Percentiles rank a stretch among this genome's conserved stretches.
Evolutionary conservation across 2,888 invertebrate species (phyloP).

Genomic region (Metellina segmentata): DNA sequence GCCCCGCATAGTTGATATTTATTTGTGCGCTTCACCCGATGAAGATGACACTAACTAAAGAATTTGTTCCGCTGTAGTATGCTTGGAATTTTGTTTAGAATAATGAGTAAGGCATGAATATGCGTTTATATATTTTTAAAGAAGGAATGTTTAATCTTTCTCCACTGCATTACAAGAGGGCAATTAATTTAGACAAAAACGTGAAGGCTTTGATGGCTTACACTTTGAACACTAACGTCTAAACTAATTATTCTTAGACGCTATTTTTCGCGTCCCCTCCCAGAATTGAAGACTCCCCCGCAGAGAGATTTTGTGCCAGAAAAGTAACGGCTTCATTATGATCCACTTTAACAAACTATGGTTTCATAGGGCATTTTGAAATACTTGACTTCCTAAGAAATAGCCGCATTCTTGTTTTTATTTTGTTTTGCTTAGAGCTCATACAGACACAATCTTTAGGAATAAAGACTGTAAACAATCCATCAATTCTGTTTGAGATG

Average conservation of each 20-base stretch:
- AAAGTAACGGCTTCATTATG: neutral
- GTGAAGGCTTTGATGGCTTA: slow-evolving; percentile 32
- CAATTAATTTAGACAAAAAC: slow-evolving; percentile 59
- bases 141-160: slow-evolving; percentile 42
- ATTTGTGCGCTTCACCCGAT: neutral
- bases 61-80: slow-evolving; percentile 18
- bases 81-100: slow-evolving; percentile 45
- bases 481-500: no score
- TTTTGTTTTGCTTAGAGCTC: no score
- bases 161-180: slow-evolving; percentile 28
- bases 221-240: slow-evolving; percentile 1
- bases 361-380: neutral
- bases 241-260: neutral
- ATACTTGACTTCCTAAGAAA: no score
- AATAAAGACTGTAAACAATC: no score
- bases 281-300: neutral
- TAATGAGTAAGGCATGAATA: neutral
- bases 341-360: neutral
- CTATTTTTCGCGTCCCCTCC: neutral
- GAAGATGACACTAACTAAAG: neutral
- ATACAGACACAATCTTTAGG: no score
- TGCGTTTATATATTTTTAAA: slow-evolving; percentile 37
- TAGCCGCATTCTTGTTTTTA: no score
- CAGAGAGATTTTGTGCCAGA: neutral
- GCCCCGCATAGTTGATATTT: neutral